Base-by-base conservation (phyloP, 1,140 invertebrate species). In the Heterodera schachtii region DNA sequence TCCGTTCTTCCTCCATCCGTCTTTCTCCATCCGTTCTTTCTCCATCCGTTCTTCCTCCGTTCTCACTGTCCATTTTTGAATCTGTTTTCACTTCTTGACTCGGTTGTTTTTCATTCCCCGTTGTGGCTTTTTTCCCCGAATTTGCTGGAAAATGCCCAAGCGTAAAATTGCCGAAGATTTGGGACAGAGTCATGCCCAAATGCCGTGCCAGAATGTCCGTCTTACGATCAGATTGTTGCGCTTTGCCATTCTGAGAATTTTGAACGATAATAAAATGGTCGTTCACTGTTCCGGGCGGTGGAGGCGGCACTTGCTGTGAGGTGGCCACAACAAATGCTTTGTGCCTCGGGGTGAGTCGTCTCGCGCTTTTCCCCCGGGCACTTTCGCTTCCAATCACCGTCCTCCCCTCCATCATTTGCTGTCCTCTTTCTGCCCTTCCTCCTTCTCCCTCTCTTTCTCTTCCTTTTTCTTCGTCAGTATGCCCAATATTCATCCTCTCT, bases 101-200 rank as follows among this genome's bases (percentile, higher is more conserved):
- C 4, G n/a, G 57, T 19, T 64, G 13, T 5, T 46, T 71, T 46
- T 71, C 44, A 41, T n/a, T 2, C n/a, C 0, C 69, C 21, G 3
- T 71, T 41, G 31, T 46, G 16, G 7, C 9, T 41, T 52, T 46
- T 31, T 46, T 46, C n/a, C 43, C 69, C 69, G 44, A 19, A 41
- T 7, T 46, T 7, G 8, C 57, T 13, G 57, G 57, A 5, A 64
- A 64, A 57, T 57, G 64, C 11, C 66, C 77, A 43, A 78, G 11
- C n/a, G 57, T 43, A 69, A 78, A 78, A 46, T 69, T 78, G 66
- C 77, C 77, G 47, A 78, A 78, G 47, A 78, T 78, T 69, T 78
- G 64, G 31, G 77, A 78, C 31, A 78, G 70, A 13, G 77, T 64
- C 49, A 44, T n/a, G n/a, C 77, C 77, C 41, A 78, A 46, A 46